These are phyloP conservation scores for Trinorchestia longiramus DNA, from an alignment of 1,140 invertebrate species.

Conservation along the genomic window DNA sequence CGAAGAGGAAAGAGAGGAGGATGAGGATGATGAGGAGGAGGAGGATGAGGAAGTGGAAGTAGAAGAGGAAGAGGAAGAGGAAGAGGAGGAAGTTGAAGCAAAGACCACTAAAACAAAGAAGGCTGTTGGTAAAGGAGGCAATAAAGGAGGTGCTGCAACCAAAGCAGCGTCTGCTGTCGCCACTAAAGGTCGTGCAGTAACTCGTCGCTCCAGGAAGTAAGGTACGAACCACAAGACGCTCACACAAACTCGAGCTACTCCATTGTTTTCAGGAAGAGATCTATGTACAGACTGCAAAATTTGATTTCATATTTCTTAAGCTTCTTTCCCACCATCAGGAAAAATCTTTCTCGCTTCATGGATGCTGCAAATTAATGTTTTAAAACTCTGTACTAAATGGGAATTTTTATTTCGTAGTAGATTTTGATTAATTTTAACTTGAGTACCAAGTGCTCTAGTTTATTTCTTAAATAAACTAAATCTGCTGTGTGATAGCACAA, in stretches of 20 bases:
- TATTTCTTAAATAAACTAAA: neutral
- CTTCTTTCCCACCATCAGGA: neutral
- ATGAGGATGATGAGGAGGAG: neutral
- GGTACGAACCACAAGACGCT: neutral
- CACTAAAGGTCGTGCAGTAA: neutral
- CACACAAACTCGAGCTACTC: neutral
- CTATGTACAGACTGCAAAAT: neutral
- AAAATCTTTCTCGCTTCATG: neutral
- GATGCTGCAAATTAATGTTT: neutral
- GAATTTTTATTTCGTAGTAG: neutral
- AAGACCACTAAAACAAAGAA: conserved; percentile 10
- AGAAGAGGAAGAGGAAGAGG: neutral
- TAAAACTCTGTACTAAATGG: neutral
- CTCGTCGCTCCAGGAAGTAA: neutral
- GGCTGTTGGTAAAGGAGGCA: neutral
- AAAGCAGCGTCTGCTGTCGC: neutral
- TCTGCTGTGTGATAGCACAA: neutral
- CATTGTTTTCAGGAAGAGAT: neutral
- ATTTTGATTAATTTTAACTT: neutral
- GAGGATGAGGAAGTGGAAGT: neutral
- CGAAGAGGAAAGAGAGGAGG: neutral
- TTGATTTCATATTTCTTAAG: neutral
- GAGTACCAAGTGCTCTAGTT: neutral
- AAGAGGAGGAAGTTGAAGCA: neutral
- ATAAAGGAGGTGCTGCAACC: neutral